phyloP scores from a whole-genome alignment of 2,113 vertebrate genomes.

The Mesocricetus auratus region DNA sequence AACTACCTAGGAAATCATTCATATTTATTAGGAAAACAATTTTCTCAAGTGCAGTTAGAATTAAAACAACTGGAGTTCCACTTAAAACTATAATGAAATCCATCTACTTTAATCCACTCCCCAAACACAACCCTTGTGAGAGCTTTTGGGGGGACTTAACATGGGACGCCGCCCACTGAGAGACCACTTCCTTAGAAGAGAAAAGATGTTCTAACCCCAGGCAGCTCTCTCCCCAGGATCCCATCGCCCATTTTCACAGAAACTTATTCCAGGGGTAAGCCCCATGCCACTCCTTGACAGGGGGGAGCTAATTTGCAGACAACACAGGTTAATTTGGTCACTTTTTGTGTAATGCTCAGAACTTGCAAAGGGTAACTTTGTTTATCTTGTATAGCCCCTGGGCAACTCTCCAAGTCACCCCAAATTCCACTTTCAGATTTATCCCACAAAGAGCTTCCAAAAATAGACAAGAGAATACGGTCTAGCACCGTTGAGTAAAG shows the following conservation, averaged over 20 bases:
- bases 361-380: background rate
- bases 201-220: background rate
- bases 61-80: constrained; percentile 43
- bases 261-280: background rate
- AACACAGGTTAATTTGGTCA: constrained; percentile 26
- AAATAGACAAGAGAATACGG: background rate
- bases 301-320: background rate
- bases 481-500: background rate
- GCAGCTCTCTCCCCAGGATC: too few relatives aligned
- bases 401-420: background rate
- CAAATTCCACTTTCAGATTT: constrained; percentile 20
- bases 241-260: background rate
- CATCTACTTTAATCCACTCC: constrained; percentile 7
- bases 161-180: background rate
- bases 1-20: constrained; percentile 11
- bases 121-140: background rate
- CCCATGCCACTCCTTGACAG: background rate
- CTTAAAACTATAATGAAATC: background rate
- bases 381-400: background rate
- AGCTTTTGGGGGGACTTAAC: background rate
- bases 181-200: background rate
- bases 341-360: background rate
- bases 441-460: background rate
- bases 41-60: constrained; percentile 47
- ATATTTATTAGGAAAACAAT: constrained; percentile 44